Conservation (phyloP, 2,888 invertebrate genomes). For the Nephrotoma flavescens region DNA sequence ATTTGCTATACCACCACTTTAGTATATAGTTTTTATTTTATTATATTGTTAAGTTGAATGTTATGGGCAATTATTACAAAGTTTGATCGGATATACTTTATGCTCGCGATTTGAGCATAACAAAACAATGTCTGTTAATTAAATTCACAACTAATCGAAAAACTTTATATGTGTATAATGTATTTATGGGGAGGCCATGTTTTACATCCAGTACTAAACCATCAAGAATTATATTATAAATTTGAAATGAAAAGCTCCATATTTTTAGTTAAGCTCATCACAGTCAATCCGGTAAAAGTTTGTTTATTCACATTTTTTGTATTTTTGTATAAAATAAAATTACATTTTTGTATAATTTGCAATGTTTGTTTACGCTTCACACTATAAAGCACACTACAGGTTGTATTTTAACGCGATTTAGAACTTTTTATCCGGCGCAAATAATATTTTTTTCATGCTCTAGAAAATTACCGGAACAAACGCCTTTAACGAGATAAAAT, state of each 20-base stretch:
- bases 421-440: background rate
- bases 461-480: background rate
- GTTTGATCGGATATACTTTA: background rate
- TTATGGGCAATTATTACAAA: background rate
- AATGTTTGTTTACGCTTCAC: too few species aligned
- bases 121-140: too few species aligned
- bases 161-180: too few species aligned
- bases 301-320: background rate
- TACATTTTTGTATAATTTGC: too few species aligned
- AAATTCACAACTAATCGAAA: too few species aligned
- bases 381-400: background rate
- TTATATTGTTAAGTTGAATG: background rate
- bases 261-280: background rate
- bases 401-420: background rate
- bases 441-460: background rate
- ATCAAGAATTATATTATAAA: too few species aligned
- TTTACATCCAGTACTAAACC: too few species aligned
- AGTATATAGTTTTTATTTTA: background rate
- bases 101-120: background rate
- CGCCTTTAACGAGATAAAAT: background rate
- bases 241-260: background rate
- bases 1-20: background rate
- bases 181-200: background rate
- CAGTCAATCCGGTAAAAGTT: background rate
- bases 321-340: background rate